Evolutionary conservation across 2,797 vertebrate species (phyloP), one percentile per base, ranked within the genome.

Genomic region (Myiothlypis coronata): DNA sequence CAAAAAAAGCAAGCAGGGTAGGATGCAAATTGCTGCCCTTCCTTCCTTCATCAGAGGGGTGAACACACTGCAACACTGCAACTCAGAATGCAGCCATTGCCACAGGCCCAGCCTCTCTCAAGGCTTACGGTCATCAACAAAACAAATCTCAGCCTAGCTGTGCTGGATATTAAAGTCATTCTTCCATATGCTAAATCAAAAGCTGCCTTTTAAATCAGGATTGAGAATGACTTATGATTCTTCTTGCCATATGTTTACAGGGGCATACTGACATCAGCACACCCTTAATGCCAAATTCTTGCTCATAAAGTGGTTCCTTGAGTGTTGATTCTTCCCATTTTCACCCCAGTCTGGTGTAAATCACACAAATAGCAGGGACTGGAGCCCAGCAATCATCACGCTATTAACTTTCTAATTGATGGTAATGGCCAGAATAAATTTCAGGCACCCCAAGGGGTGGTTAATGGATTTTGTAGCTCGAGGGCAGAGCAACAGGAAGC

Each of bases 371-470:
- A 96, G 90, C 96, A 93, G 94, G 56, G 78, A 81, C 56, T 85
- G 59, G 44, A 87, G 64, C 77, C 75, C 92, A 91, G 87, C 83
- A 93, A 97, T 95, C 90, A 95, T 86, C 83, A 92, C 15, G 7
- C 80, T 95, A 96, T 96, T 96, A 95, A 93, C 88, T 94, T 95
- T 91, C 83, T 96, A 96, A 96, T 93, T 92, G 90, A 96, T 94
- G 80, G 70, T 96, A 96, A 96, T 90, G 86, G 81, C 61, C 89
- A 96, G 84, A 96, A 94, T 96, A 96, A 96, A 95, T 96, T 94
- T 94, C 77, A 91, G 90, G 70, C 89, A 88, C 87, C 93, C 89
- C 91, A 90, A 89, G 67, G 87, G 65, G 92, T 91, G 65, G 91
- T 79, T 96, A 97, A 97, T 96, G 91, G 87, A 86, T 96, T 97